Evolutionary conservation across 2,888 invertebrate species (phyloP).

Genomic region (Trissoscelio sp.): DNA sequence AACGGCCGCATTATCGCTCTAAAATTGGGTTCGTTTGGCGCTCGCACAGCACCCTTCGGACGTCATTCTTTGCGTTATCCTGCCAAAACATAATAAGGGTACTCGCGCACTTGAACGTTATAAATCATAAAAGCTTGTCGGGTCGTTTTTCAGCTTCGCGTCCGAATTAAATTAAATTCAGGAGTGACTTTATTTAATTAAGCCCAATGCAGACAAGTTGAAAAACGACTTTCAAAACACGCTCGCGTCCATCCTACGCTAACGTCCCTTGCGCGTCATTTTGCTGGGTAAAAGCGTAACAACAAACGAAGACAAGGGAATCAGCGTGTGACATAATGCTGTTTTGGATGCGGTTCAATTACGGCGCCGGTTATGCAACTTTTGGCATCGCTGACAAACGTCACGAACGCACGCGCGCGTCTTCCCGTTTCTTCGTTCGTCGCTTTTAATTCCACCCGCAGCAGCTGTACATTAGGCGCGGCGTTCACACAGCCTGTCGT

Average conservation of each 20-base stretch:
- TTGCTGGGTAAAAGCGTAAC: conserved; percentile 1
- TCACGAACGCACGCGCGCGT: conserved; percentile 37
- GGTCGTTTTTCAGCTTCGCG: conserved; percentile 48
- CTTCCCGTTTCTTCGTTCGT: conserved; percentile 48
- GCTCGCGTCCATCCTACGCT: neutral
- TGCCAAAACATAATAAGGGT: conserved; percentile 52
- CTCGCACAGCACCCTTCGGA: neutral
- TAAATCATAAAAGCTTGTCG: conserved; percentile 50
- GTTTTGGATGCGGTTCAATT: conserved; percentile 48
- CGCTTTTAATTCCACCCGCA: conserved; percentile 53
- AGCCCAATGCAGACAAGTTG: conserved; percentile 40
- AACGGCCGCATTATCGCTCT: neutral
- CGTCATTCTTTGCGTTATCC: conserved; percentile 20
- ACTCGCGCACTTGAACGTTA: conserved; percentile 31
- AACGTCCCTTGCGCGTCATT: conserved; percentile 6
- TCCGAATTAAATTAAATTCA: conserved; percentile 50
- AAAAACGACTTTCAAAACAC: conserved; percentile 32
- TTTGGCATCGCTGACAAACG: conserved; percentile 36
- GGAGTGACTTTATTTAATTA: conserved; percentile 42
- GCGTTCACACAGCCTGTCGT: conserved; percentile 43
- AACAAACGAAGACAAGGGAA: conserved; percentile 20
- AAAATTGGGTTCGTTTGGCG: conserved; percentile 8
- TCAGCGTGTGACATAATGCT: conserved; percentile 13
- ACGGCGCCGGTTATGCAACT: conserved; percentile 45
- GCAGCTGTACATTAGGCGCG: conserved; percentile 57